phyloP scores from a whole-genome alignment of 2,888 invertebrate genomes.

The Cantharis rufa region DNA sequence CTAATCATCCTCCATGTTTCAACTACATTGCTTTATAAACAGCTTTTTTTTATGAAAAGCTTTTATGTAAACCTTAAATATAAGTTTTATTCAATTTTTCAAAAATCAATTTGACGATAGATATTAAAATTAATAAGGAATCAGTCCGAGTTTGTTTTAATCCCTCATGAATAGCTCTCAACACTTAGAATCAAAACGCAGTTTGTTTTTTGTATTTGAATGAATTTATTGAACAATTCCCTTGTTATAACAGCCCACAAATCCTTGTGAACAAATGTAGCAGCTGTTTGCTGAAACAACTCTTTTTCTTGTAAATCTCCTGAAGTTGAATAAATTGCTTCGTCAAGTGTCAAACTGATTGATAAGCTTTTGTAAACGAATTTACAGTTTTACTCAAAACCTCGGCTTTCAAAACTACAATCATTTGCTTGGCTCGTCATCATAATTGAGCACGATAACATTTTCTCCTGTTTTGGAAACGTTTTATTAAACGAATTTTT shows the following conservation, averaged over 20 bases:
- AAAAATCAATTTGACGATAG: too few species aligned
- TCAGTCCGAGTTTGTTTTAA: too few species aligned
- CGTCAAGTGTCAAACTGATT: neutral
- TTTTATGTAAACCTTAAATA: too few species aligned
- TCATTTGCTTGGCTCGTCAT: neutral
- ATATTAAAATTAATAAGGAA: too few species aligned
- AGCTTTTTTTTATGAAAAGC: too few species aligned
- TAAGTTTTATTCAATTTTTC: too few species aligned
- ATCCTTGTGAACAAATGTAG: neutral
- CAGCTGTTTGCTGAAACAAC: neutral
- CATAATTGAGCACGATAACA: neutral
- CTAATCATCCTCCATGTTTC: too few species aligned
- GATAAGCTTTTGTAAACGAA: neutral
- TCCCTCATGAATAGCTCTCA: neutral
- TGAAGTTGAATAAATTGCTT: neutral
- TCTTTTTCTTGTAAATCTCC: neutral
- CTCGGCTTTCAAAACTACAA: neutral
- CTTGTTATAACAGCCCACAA: neutral
- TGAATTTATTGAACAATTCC: neutral
- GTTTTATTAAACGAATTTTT: too few species aligned
- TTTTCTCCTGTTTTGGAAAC: neutral
- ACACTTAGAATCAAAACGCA: neutral
- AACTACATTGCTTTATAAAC: too few species aligned
- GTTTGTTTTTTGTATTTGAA: neutral
- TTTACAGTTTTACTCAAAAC: neutral